phyloP scores from a whole-genome alignment of 2,797 vertebrate genomes.

The Poecilia wingei region DNA sequence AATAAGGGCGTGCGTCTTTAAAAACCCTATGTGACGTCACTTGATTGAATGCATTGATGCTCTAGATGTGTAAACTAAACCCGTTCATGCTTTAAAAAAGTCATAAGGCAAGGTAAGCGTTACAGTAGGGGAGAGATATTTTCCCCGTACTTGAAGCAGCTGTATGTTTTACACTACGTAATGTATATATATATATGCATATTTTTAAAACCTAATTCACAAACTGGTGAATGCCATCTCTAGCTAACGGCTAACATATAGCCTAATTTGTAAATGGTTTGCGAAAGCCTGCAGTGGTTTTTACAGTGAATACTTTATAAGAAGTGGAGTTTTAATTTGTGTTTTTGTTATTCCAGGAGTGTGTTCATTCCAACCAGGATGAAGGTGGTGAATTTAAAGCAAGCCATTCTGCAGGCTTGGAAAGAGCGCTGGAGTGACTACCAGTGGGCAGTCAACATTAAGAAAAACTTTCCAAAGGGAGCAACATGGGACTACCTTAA shows the following conservation, averaged over 20 bases:
- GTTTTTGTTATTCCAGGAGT: neutral
- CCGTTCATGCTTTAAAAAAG: constrained; percentile 14
- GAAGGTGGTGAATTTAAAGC: constrained; percentile 97
- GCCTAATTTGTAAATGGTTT: neutral
- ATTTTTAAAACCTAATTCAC: neutral
- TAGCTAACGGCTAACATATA: constrained; percentile 50
- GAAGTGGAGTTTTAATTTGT: too few species aligned
- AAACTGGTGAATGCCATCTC: constrained; percentile 11
- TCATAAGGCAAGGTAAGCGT: constrained; percentile 30
- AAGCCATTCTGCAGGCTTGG: constrained; percentile 98
- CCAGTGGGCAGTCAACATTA: constrained; percentile 98
- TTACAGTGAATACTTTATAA: too few species aligned
- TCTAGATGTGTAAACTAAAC: constrained; percentile 3
- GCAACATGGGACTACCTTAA: constrained; percentile 97
- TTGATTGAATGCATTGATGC: constrained; percentile 4
- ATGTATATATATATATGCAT: too few species aligned
- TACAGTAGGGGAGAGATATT: fast-evolving
- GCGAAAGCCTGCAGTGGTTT: neutral
- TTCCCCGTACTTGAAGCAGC: neutral
- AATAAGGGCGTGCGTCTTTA: constrained; percentile 50
- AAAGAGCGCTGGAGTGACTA: constrained; percentile 97
- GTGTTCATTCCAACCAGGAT: constrained; percentile 70
- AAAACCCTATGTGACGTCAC: neutral
- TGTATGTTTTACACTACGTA: neutral
- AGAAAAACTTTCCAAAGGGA: constrained; percentile 95